These are phyloP conservation scores for Drosophila jambulina DNA, from an alignment of 1,140 invertebrate species.

Conservation along the genomic window DNA sequence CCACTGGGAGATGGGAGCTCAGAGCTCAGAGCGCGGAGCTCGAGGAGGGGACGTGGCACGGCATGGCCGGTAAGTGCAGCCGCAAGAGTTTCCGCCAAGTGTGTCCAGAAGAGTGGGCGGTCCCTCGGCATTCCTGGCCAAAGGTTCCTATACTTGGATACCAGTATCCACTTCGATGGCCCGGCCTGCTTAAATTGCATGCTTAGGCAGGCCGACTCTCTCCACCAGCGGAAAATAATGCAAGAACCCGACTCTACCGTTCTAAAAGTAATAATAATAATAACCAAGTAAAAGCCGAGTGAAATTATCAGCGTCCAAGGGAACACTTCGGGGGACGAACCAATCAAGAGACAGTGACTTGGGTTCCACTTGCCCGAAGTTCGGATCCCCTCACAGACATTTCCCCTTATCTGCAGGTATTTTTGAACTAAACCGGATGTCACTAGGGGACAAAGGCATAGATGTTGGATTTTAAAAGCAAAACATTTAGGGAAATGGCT, in stretches of 20 bases:
- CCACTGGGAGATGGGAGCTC: conserved; percentile 7
- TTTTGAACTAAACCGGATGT: conserved; percentile 6
- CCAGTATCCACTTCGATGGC: conserved; percentile 29
- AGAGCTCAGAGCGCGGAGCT: not conserved
- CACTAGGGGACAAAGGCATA: not conserved
- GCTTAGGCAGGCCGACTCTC: conserved; percentile 42
- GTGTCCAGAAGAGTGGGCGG: conserved; percentile 56
- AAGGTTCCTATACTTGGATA: conserved; percentile 29
- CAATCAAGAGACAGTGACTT: conserved; percentile 37
- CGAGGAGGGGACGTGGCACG: conserved; percentile 27
- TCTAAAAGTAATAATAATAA: conserved; percentile 64
- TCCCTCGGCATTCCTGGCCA: conserved; percentile 46
- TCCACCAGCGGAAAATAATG: conserved; percentile 43
- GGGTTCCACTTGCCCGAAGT: conserved; percentile 1
- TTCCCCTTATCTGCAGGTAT: conserved; percentile 1
- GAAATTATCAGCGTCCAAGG: conserved; percentile 38
- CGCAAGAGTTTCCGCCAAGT: conserved; percentile 52
- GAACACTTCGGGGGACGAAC: conserved; percentile 36
- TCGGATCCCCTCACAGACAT: not conserved
- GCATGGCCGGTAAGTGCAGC: conserved; percentile 69
- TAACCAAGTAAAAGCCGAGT: conserved; percentile 38
- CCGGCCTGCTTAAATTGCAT: conserved; percentile 39
- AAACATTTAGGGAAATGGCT: not conserved
- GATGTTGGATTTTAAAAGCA: too few species aligned
- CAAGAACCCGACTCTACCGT: conserved; percentile 58